Evolutionary conservation across 2,113 vertebrate genomes (phyloP).

Genomic region (Caretta caretta): DNA sequence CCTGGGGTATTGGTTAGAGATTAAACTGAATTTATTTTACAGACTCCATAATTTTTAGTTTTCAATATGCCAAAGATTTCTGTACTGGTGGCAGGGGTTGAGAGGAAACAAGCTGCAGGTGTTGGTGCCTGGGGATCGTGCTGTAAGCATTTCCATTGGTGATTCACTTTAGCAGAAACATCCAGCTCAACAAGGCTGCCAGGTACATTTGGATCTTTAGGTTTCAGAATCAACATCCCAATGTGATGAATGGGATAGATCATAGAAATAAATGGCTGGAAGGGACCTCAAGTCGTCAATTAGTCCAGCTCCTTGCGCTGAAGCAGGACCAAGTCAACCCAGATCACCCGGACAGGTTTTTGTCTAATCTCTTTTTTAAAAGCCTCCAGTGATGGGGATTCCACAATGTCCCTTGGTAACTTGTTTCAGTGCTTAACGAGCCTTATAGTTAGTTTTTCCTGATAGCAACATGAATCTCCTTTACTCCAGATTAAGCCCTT

Average conservation of each 20-base stretch:
- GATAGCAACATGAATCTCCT: background rate
- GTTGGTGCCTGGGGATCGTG: background rate
- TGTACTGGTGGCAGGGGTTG: background rate
- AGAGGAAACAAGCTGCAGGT: background rate
- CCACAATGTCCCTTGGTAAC: background rate
- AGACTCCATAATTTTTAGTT: background rate
- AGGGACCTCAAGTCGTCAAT: background rate
- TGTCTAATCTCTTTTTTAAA: background rate
- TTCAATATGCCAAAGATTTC: background rate
- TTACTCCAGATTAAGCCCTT: background rate
- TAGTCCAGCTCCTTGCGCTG: background rate
- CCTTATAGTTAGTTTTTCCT: background rate
- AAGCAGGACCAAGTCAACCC: background rate
- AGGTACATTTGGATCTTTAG: background rate
- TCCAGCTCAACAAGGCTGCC: background rate
- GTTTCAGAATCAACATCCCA: background rate
- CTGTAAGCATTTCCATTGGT: fast-evolving
- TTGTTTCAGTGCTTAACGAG: background rate
- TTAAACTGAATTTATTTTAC: background rate
- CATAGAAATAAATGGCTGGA: background rate
- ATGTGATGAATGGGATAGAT: background rate
- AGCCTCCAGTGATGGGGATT: background rate
- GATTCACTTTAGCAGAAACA: background rate
- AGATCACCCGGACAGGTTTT: background rate
- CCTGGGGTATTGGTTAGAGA: background rate